Evolutionary conservation across 2,113 vertebrate species (phyloP).

Genomic region (Rattus norvegicus): DNA sequence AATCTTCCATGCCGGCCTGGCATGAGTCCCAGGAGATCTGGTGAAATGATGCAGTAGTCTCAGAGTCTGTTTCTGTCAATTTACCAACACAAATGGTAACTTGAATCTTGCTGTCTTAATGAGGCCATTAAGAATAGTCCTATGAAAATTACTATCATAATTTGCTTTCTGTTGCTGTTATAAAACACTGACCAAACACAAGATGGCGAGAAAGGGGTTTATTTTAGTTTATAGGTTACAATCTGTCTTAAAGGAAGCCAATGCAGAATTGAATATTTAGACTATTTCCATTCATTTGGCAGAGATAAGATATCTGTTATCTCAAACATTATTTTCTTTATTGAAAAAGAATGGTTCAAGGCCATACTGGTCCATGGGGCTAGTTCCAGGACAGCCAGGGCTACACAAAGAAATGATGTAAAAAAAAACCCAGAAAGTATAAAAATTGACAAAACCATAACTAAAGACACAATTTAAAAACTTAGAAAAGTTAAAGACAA

Average conservation of each 20-base stretch:
- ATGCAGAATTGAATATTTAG: not conserved
- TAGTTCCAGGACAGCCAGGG: not conserved
- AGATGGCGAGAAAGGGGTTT: not conserved
- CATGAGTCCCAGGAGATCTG: not conserved
- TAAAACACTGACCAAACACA: not conserved
- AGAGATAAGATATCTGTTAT: not conserved
- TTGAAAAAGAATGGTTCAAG: not conserved
- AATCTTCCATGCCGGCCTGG: not conserved
- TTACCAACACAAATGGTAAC: not conserved
- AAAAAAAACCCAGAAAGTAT: not conserved
- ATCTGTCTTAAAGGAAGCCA: not conserved
- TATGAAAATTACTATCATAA: not conserved
- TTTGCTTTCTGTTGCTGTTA: not conserved
- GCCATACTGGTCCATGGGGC: not conserved
- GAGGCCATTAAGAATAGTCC: not conserved
- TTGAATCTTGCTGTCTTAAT: not conserved
- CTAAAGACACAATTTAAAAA: not conserved
- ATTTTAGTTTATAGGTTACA: not conserved
- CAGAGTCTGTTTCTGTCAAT: not conserved
- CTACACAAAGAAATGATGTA: not conserved
- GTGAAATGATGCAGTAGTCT: not conserved
- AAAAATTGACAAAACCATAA: not conserved
- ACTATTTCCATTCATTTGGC: not conserved
- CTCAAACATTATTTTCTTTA: not conserved
- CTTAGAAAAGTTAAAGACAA: not conserved